These are phyloP conservation scores for Pseudorectes ferrugineus DNA, from an alignment of 2,113 vertebrate species.

Conservation along the genomic window DNA sequence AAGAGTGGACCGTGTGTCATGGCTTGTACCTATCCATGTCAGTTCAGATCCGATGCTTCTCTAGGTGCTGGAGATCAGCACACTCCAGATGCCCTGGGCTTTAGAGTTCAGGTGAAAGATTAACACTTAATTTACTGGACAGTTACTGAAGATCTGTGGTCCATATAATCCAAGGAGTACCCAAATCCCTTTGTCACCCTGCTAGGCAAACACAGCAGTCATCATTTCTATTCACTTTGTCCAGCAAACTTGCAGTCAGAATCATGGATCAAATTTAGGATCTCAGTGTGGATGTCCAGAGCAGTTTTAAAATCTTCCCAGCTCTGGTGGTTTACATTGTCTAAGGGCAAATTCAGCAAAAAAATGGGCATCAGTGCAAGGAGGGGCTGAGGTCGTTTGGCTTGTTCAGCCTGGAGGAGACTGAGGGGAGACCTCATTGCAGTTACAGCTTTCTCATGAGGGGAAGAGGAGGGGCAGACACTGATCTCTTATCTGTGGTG, in stretches of 20 bases:
- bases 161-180: neutral
- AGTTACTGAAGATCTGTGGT: neutral
- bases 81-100: neutral
- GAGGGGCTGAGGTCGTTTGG: neutral
- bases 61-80: neutral
- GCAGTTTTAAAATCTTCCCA: neutral
- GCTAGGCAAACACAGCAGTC: neutral
- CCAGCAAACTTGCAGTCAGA: neutral
- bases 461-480: neutral
- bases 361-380: neutral
- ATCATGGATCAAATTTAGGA: neutral
- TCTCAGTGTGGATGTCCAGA: neutral
- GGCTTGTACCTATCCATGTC: rapidly evolving
- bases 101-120: neutral
- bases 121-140: neutral
- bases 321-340: neutral
- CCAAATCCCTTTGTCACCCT: neutral
- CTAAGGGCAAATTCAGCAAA: neutral
- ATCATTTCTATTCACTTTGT: neutral
- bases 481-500: neutral
- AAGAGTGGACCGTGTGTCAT: neutral
- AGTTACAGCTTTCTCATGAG: too few species aligned
- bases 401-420: neutral
- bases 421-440: neutral
- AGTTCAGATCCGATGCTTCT: neutral